Base-by-base conservation (phyloP, 2,888 invertebrate species). In the Tyria jacobaeae region DNA sequence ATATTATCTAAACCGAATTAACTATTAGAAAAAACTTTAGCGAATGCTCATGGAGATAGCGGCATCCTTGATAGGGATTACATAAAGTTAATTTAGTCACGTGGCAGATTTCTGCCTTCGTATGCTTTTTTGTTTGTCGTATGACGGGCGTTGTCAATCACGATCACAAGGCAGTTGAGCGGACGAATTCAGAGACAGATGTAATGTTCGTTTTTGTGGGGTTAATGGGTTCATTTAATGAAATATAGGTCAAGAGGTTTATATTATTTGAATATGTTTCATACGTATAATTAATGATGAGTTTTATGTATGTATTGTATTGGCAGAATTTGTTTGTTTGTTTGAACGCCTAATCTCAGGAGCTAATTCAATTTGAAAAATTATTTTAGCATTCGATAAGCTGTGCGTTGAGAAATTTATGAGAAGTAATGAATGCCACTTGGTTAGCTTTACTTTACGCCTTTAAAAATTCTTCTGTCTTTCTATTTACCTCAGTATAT, bases 41-140 rank as follows among this genome's bases (percentile, higher is more conserved):
- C 89, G 89, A 88, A 87, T 91, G 91, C 86, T 75, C 78, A 81
- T 65, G 49, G 48, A 88, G 91, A 91, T 91, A 91, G 87, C 86
- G 75, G 82, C 78, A 84, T 87, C 90, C 79, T 71, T 78, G 84
- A 84, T 82, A 71, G 73, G 90, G 88, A 92, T 92, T 89, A 92
- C 91, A 90, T 76, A 76, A 86, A 91, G 91, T 92, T 91, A 92
- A 92, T 91, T 90, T 85, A 83, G 89, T 87, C 93, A 88, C 92
- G 92, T 92, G 92, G 86, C 90, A 63, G 53, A 71, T 81, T 81
- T 78, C 41, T 55, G 31, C 44, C 24, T 55, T 31, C 31, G 17
- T 17, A 75, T 66, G 76, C 80, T 82, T 78, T 82, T 82, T 82
- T 78, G 70, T 68, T 61, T 55, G 52, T 37, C 72, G 75, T 84